Conservation (phyloP, 2,113 vertebrate genomes). For the Poeciliopsis turrubarensis region DNA sequence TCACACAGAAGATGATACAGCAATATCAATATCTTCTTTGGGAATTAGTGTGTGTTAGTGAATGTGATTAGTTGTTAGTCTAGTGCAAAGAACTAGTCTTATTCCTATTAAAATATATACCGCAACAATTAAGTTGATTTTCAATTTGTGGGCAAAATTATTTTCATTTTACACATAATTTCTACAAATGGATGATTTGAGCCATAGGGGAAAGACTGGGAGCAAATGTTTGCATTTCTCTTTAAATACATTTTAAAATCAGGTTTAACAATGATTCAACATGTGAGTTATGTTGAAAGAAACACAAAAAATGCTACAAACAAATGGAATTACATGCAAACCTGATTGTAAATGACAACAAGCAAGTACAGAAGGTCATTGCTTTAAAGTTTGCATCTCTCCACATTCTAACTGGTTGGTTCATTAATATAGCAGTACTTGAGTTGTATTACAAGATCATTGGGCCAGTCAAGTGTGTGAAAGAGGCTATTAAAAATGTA, state of each 20-base stretch:
- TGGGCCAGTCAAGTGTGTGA: conserved; percentile 18
- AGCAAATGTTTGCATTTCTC: not conserved
- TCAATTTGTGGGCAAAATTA: not conserved
- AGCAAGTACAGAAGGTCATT: not conserved
- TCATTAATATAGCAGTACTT: not conserved
- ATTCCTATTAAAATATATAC: too few relatives aligned
- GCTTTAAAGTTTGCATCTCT: not conserved
- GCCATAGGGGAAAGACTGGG: not conserved
- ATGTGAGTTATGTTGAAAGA: not conserved
- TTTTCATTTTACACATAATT: not conserved
- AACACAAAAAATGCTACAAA: not conserved
- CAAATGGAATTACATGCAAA: not conserved
- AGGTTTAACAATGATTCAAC: too few relatives aligned
- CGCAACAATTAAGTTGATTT: too few relatives aligned
- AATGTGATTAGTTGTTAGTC: too few relatives aligned
- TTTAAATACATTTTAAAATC: not conserved
- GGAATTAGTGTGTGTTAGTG: too few relatives aligned
- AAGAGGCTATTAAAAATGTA: conserved; percentile 70
- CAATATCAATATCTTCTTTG: too few relatives aligned
- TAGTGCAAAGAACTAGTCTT: too few relatives aligned
- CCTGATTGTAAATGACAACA: not conserved
- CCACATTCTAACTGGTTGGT: not conserved
- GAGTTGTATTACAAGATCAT: not conserved
- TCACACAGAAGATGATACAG: not conserved
- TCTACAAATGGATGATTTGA: not conserved